Base-by-base conservation (phyloP, 2,797 vertebrate species). In the Tokudaia muenninki region DNA sequence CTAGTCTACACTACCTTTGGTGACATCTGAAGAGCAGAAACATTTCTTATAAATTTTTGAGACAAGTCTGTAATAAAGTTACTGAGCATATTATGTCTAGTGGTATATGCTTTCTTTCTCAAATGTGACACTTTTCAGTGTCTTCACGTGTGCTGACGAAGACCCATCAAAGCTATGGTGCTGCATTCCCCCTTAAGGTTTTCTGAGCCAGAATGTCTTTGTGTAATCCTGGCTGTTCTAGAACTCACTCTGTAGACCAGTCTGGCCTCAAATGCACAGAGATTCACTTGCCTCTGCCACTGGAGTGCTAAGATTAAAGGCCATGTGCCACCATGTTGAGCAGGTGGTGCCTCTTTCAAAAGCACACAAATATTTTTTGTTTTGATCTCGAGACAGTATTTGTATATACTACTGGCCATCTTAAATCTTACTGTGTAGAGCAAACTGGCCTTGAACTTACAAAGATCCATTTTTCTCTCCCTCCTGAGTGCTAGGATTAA, bases 141-240 rank as follows among this genome's bases (percentile, higher is more conserved):
- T 65, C 41, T 65, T 65, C 7, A 2, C 16, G 2, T 50, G 41
- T 22, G 29, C 16, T 84, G 2, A 41, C 14, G 47, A 47, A 6
- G 9, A 41, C 7, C 24, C 24, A 14, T 44, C 17, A 31, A 70
- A 70, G 29, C 29, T 65, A 5, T 84, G n/a, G 17, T 37, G 34
- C 7, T 21, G 17, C 1, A 21, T 1, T 21, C 17, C 7, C 8
- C 7, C 3, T 72, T 72, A 37, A 72, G 1, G 1, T n/a, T n/a
- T 72, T 72, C 21, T 72, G 34, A 70, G 17, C 9, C n/a, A 72
- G n/a, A 3, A 72, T 72, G 67, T 37, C 67, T 72, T 13, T 70
- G 2, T 70, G 34, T 19, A n/a, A 19, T n/a, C 17, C 34, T 19
- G 67, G 17, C 17, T 72, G n/a, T 72, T n/a, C 17, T 37, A 6